phyloP scores from a whole-genome alignment of 2,797 vertebrate species.

The Hafferia zeledoni region DNA sequence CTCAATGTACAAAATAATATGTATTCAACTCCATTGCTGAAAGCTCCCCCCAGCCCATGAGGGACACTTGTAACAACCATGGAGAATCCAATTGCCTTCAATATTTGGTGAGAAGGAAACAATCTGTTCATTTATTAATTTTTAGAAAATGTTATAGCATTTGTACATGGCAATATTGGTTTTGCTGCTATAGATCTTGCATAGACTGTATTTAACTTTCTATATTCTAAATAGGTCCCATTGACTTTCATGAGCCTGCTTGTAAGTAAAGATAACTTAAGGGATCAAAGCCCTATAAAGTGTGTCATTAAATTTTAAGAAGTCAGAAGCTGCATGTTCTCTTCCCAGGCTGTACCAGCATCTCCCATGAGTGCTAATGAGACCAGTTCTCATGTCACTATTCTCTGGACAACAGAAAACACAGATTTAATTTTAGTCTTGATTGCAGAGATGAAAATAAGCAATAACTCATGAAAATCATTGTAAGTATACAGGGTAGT shows the following conservation, averaged over 20 bases:
- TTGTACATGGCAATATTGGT: conserved; percentile 1
- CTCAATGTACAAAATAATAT: neutral
- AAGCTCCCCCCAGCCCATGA: neutral
- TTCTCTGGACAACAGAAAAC: conserved; percentile 29
- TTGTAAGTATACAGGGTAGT: neutral
- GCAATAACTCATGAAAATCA: conserved; percentile 25
- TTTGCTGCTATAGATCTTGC: neutral
- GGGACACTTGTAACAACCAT: neutral
- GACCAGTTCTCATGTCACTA: neutral
- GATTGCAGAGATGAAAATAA: conserved; percentile 28
- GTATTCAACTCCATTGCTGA: neutral
- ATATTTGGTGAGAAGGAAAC: neutral
- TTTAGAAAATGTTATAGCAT: neutral
- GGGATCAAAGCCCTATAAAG: conserved; percentile 65
- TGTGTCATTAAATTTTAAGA: conserved; percentile 69
- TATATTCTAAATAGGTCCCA: conserved; percentile 53
- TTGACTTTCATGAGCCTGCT: conserved; percentile 67
- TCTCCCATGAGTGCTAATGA: conserved; percentile 56
- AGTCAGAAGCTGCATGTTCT: conserved; percentile 16
- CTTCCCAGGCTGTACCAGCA: conserved; percentile 10
- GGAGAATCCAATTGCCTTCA: neutral
- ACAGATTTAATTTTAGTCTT: neutral
- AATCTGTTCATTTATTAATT: neutral
- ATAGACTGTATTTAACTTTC: conserved; percentile 38
- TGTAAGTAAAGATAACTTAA: conserved; percentile 67